A percentile compares a stretch with the other conserved stretches of the same genome.
Conservation (phyloP, 2,888 invertebrate genomes). For the Melitaea athalia region DNA sequence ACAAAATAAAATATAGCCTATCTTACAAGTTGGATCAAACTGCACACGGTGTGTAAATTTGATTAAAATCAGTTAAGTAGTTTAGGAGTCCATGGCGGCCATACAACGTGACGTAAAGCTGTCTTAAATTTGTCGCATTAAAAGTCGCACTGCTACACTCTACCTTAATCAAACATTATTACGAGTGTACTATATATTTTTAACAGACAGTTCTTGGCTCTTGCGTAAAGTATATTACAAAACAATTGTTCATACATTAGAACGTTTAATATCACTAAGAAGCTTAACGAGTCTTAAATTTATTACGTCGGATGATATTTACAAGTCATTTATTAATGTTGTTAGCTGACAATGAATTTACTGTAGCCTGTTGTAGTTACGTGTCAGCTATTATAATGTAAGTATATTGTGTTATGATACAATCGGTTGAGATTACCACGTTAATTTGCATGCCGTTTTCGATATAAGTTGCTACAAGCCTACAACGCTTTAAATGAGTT, state of each 20-base stretch:
- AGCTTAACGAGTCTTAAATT: background rate
- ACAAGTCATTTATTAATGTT: conserved; percentile 19
- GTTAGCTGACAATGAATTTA: conserved; percentile 16
- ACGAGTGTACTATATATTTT: background rate
- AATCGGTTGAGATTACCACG: background rate
- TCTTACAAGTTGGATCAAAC: too few relatives aligned
- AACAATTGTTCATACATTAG: conserved; percentile 1
- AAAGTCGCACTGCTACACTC: background rate
- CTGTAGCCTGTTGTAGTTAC: conserved; percentile 8
- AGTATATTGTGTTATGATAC: conserved; percentile 6
- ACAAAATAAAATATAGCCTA: too few relatives aligned
- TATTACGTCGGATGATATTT: conserved; percentile 3
- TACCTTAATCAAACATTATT: background rate
- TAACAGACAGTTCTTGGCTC: background rate
- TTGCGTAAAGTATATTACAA: background rate
- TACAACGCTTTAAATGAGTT: too few relatives aligned
- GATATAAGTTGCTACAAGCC: background rate
- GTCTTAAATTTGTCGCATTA: background rate
- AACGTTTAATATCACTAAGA: conserved; percentile 6
- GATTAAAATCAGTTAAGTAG: too few relatives aligned
- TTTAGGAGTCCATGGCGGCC: too few relatives aligned
- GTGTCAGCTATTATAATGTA: conserved; percentile 9
- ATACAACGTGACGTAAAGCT: too few relatives aligned
- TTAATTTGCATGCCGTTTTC: background rate
- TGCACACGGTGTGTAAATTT: too few relatives aligned